Base-by-base conservation (phyloP, 2,888 invertebrate species). In the Pseudanteris insignis region DNA sequence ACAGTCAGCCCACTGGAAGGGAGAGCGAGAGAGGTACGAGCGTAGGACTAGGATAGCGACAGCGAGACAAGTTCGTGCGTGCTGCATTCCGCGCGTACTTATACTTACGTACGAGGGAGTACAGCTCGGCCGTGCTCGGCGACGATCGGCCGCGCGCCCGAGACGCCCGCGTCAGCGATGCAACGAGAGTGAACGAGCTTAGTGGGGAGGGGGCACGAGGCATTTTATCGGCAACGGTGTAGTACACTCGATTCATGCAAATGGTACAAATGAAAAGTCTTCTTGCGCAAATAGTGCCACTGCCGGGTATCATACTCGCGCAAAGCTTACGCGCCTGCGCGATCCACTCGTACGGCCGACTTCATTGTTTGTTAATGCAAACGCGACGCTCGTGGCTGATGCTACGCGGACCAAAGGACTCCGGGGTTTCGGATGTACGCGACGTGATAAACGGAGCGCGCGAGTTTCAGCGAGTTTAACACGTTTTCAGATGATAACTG, bases 71-170 rank as follows among this genome's bases (percentile, higher is more conserved):
- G 55, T 55, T 47, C 40, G 55, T 55, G 55, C 46, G 67, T 69
- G 67, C 70, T 70, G 64, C 70, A 70, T 73, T 72, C 71, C 70
- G 69, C 68, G 68, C 68, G 70, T 67, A 71, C 69, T n/a, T n/a
- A 66, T 70, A 70, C 64, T 38, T 41, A 48, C 51, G 65, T 53
- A 48, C 59, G 47, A 18, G n/a, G n/a, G n/a, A n/a, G n/a, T n/a
- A n/a, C n/a, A n/a, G n/a, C 38, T 70, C 65, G 64, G 47, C 28
- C 37, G 48, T 41, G 7, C 33, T 47, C 46, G 40, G 40, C 13
- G 14, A 28, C n/a, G n/a, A 21, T 44, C 53, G 53, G 44, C 21
- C 9, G n/a, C 5, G 12, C 21, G 6, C n/a, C 7, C n/a, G n/a
- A n/a, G n/a, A 38, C 37, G 25, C 12, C 9, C 36, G 30, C n/a